Evolutionary conservation across 2,797 vertebrate genomes (phyloP).

Genomic region (Melanotaenia maccullochi): DNA sequence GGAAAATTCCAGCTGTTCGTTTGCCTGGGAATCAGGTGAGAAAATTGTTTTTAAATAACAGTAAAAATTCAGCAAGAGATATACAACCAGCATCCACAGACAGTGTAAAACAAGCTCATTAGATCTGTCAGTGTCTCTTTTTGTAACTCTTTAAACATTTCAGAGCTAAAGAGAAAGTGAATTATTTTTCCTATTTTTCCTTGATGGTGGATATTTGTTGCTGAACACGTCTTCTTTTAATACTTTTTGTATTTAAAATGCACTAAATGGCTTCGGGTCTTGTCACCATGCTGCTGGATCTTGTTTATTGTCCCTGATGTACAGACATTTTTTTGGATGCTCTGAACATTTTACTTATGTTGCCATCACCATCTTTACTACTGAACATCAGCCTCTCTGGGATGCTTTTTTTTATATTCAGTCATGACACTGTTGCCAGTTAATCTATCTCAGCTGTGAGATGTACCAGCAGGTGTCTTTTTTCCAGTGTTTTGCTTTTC

Average conservation of each 20-base stretch:
- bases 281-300: neutral
- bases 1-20: constrained; percentile 97
- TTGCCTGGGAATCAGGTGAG: constrained; percentile 93
- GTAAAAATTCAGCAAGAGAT: neutral
- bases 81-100: neutral
- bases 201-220: neutral
- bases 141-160: neutral
- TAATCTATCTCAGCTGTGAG: neutral
- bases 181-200: neutral
- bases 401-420: neutral
- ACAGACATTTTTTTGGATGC: neutral
- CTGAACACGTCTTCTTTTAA: neutral
- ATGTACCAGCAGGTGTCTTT: neutral
- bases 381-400: neutral
- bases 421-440: neutral
- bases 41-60: neutral
- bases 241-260: neutral
- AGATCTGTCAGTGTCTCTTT: neutral
- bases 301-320: neutral
- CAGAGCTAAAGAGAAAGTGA: neutral
- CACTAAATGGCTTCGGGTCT: neutral
- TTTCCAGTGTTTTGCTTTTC: neutral
- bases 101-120: neutral
- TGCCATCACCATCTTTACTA: neutral
- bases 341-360: neutral